Conservation (phyloP, 1,140 invertebrate genomes). For the Samia ricini region DNA sequence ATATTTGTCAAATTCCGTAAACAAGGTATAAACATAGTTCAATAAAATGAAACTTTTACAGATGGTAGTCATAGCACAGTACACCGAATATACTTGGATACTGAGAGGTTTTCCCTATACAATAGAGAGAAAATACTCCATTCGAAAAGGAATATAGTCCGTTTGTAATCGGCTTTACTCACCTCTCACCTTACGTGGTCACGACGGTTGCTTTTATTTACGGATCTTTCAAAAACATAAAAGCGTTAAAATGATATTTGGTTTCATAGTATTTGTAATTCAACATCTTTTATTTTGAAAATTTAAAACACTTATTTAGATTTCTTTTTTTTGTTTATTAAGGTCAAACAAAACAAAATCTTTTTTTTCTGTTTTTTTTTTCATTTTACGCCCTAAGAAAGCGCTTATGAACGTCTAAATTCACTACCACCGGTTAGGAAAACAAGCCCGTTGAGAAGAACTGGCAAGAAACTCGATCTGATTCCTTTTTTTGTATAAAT, state of each 20-base stretch:
- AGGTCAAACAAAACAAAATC: no score
- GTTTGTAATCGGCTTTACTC: conserved; percentile 69
- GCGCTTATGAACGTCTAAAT: no score
- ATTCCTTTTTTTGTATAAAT: no score
- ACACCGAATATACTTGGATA: conserved; percentile 40
- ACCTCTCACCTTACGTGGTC: conserved; percentile 36
- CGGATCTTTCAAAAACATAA: conserved; percentile 13
- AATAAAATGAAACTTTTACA: conserved; percentile 32
- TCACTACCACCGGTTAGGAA: no score
- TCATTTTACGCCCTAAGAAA: no score
- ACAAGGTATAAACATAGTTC: not conserved
- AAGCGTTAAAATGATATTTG: not conserved
- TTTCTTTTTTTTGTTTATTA: no score
- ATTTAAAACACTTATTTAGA: no score
- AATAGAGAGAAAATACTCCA: conserved; percentile 51
- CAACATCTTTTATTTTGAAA: not conserved
- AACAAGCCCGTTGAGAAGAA: no score
- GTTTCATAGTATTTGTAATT: not conserved
- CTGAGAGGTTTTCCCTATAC: conserved; percentile 35
- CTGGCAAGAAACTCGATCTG: no score
- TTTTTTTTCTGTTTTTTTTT: no score
- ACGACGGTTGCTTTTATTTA: conserved; percentile 29
- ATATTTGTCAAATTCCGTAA: not conserved
- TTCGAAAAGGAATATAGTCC: conserved; percentile 43
- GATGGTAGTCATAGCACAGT: conserved; percentile 25